phyloP scores from a whole-genome alignment of 2,888 invertebrate species.

The Lepetodrilus schrolli region DNA sequence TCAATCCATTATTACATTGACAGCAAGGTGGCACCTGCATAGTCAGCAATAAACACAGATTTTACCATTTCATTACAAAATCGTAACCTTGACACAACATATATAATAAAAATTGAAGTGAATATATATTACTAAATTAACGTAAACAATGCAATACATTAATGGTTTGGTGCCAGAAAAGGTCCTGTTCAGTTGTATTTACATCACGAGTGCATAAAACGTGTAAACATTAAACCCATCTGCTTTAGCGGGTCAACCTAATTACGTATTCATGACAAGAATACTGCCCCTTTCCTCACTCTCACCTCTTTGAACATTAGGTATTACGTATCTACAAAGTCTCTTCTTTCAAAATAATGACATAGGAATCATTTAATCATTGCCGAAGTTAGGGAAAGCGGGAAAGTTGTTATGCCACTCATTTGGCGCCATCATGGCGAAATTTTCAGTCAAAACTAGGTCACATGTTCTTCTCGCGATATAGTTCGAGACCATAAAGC shows the following conservation, averaged over 20 bases:
- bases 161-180: too few species aligned
- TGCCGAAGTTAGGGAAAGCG: not conserved
- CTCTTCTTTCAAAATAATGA: slow-evolving; percentile 10
- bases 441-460: slow-evolving; percentile 37
- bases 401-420: slow-evolving; percentile 27
- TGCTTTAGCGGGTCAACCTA: slow-evolving; percentile 18
- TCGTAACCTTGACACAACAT: too few species aligned
- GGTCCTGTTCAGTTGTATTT: not conserved
- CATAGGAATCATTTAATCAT: not conserved
- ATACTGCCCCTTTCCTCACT: not conserved
- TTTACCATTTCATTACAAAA: too few species aligned
- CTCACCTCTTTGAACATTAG: slow-evolving; percentile 17
- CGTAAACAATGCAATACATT: too few species aligned
- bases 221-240: slow-evolving; percentile 3
- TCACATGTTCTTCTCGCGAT: slow-evolving; percentile 24
- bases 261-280: slow-evolving; percentile 13
- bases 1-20: too few species aligned
- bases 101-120: too few species aligned
- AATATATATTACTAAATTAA: too few species aligned
- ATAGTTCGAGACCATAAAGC: not conserved
- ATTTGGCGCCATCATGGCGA: slow-evolving; percentile 60
- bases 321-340: slow-evolving; percentile 2
- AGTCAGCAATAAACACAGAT: too few species aligned
- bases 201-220: not conserved
- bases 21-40: too few species aligned